These are phyloP conservation scores for Antedon mediterranea DNA, from an alignment of 53 echinoderm and acorn worm genomes.

Conservation along the genomic window DNA sequence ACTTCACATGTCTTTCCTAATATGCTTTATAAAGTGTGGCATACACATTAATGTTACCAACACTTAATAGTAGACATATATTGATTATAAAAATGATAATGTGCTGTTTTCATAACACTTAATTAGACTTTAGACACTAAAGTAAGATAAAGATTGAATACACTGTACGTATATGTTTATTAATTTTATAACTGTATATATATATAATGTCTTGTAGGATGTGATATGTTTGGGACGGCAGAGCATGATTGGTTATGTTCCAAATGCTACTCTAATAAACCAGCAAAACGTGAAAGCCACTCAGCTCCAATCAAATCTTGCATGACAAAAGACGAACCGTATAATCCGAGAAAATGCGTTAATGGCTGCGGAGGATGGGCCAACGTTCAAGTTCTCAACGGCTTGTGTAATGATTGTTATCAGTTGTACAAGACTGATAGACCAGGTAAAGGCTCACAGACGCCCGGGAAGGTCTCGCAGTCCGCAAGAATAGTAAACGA, in stretches of 20 bases:
- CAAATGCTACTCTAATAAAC: neutral
- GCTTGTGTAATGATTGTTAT: conserved; percentile 54
- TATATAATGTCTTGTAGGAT: neutral
- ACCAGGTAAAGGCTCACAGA: neutral
- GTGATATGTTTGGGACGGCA: conserved; percentile 1
- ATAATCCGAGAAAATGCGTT: neutral
- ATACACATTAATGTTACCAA: too few relatives aligned
- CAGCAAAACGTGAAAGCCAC: neutral
- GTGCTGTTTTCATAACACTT: too few relatives aligned
- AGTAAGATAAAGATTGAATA: too few relatives aligned
- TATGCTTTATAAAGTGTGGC: too few relatives aligned
- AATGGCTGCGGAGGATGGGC: conserved; percentile 32
- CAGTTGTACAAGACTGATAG: conserved; percentile 11
- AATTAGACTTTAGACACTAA: too few relatives aligned
- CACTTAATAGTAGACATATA: too few relatives aligned
- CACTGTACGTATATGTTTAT: too few relatives aligned
- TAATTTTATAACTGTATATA: too few relatives aligned
- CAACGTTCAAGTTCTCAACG: conserved; percentile 46
- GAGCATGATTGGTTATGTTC: neutral
- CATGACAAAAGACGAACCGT: neutral
- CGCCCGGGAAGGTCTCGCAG: neutral
- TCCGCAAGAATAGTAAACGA: neutral
- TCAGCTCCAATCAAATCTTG: neutral
- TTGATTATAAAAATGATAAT: too few relatives aligned
- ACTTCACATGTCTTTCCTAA: too few relatives aligned